These are phyloP conservation scores for Grammomys surdaster DNA, from an alignment of 2,113 vertebrate genomes.

Conservation along the genomic window DNA sequence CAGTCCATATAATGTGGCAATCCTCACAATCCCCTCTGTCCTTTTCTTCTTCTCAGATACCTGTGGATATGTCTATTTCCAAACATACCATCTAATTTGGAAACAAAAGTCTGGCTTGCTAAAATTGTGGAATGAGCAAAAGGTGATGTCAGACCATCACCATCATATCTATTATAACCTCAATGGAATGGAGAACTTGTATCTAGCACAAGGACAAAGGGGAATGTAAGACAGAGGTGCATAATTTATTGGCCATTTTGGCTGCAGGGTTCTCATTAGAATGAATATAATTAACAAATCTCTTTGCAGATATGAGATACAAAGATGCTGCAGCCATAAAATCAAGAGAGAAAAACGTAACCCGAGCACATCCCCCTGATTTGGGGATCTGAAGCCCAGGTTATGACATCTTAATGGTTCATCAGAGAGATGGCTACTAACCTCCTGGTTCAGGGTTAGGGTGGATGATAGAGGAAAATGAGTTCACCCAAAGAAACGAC, in stretches of 20 bases:
- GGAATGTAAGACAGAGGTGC: not conserved
- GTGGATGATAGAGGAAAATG: not conserved
- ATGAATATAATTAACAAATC: not conserved
- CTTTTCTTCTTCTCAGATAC: not conserved
- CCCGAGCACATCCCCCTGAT: rapidly evolving
- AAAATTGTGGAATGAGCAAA: not conserved
- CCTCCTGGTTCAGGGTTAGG: too few species aligned
- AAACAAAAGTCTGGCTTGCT: not conserved
- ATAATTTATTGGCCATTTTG: not conserved
- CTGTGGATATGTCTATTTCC: not conserved
- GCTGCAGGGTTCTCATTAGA: not conserved
- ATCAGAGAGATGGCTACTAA: not conserved
- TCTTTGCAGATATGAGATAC: not conserved
- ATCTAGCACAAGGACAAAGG: not conserved
- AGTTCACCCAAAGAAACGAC: not conserved
- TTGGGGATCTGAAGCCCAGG: not conserved
- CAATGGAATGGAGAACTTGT: not conserved
- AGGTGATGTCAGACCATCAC: not conserved
- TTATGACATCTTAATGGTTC: not conserved
- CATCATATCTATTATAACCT: not conserved
- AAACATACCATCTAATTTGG: not conserved
- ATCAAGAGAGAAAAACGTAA: not conserved
- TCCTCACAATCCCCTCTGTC: not conserved
- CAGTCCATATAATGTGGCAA: not conserved
- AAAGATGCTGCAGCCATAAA: not conserved